Evolutionary conservation across 1,140 invertebrate genomes (phyloP).

Genomic region (Probaryconus sp.): DNA sequence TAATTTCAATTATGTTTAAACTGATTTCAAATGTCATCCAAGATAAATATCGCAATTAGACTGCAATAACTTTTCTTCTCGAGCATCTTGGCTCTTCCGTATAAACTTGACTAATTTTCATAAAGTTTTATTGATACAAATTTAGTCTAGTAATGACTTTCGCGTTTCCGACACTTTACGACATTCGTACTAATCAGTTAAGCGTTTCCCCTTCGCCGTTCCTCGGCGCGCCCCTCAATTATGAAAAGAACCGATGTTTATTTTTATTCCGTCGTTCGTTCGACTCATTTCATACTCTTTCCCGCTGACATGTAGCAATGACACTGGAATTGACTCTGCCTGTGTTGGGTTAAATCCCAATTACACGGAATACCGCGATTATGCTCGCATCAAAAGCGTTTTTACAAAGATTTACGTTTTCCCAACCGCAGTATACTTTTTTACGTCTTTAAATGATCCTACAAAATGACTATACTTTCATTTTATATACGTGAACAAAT

Average conservation of each 20-base stretch:
- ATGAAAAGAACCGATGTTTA: conserved; percentile 18
- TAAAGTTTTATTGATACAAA: conserved; percentile 18
- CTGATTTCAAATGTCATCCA: too few species aligned
- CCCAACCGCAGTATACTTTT: conserved; percentile 36
- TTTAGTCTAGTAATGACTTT: conserved; percentile 17
- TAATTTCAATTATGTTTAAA: too few species aligned
- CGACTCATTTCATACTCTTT: conserved; percentile 24
- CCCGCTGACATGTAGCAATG: conserved; percentile 23
- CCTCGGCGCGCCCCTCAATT: too few species aligned
- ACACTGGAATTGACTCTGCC: conserved; percentile 27
- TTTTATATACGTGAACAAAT: conserved; percentile 13
- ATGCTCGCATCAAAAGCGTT: conserved; percentile 35
- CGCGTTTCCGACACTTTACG: conserved; percentile 21
- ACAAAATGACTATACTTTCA: conserved; percentile 11
- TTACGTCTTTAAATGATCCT: conserved; percentile 18
- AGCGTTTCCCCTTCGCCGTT: conserved; percentile 2
- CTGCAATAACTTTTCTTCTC: background rate
- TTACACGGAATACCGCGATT: conserved; percentile 42
- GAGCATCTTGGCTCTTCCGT: too few species aligned
- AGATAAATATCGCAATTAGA: conserved; percentile 1
- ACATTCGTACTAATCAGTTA: conserved; percentile 2
- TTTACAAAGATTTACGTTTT: conserved; percentile 39
- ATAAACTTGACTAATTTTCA: background rate
- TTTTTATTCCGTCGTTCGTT: conserved; percentile 1
- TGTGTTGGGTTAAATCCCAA: conserved; percentile 46